Evolutionary conservation across 2,888 invertebrate species (phyloP).

Genomic region (Cremastinae sp.): DNA sequence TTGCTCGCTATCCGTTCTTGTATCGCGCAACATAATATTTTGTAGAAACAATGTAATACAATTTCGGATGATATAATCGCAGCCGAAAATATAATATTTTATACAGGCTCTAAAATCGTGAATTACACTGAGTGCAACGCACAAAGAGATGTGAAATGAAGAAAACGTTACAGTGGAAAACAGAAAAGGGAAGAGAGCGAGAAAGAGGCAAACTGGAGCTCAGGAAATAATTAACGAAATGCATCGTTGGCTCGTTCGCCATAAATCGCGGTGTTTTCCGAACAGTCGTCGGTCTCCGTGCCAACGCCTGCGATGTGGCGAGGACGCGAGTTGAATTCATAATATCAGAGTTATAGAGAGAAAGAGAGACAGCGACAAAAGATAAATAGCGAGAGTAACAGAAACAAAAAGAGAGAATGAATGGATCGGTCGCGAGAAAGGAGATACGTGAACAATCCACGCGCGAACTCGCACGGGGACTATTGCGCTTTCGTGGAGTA

Average conservation of each 20-base stretch:
- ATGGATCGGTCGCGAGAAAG: slow-evolving; percentile 25
- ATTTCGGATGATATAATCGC: no score
- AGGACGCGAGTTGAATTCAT: slow-evolving; percentile 70
- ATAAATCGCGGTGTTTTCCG: slow-evolving; percentile 71
- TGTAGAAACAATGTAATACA: no score
- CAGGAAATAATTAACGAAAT: slow-evolving; percentile 72
- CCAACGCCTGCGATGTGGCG: slow-evolving; percentile 62
- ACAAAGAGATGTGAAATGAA: no score
- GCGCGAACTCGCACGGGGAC: background rate
- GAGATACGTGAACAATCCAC: slow-evolving; percentile 12
- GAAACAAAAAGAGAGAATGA: background rate
- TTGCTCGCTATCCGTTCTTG: no score
- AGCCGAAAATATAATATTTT: no score
- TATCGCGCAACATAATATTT: no score
- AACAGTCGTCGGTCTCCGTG: slow-evolving; percentile 68
- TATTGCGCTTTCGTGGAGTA: slow-evolving; percentile 12
- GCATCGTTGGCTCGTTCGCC: slow-evolving; percentile 68
- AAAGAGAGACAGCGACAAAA: slow-evolving; percentile 10
- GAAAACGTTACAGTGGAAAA: background rate
- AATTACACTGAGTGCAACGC: no score
- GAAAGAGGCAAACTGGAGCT: slow-evolving; percentile 55
- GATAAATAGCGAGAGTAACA: background rate
- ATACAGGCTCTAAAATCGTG: no score
- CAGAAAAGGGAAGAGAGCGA: slow-evolving; percentile 8
- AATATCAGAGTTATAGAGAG: slow-evolving; percentile 61